Evolutionary conservation across 1,140 invertebrate species (phyloP).

Genomic region (Penaeus japonicus): DNA sequence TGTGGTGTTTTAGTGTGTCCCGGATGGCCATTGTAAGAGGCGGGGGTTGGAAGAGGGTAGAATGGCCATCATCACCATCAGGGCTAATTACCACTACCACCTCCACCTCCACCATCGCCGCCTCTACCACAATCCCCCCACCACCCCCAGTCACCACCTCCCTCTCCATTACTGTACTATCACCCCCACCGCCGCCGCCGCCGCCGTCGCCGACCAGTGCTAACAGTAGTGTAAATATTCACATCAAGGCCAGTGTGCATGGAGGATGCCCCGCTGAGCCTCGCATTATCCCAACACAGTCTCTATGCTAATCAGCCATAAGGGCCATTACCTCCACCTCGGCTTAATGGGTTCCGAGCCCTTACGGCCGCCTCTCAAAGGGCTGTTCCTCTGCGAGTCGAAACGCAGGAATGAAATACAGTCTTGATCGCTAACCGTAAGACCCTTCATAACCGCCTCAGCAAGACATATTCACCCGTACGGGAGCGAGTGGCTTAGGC

Average conservation of each 20-base stretch:
- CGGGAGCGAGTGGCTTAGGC: conserved; percentile 21
- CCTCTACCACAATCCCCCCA: not conserved
- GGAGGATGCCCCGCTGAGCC: not conserved
- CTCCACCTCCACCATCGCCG: not conserved
- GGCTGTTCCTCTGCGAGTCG: not conserved
- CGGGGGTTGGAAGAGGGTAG: no score
- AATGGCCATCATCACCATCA: no score
- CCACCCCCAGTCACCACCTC: not conserved
- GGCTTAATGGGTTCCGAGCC: not conserved
- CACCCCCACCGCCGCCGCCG: not conserved
- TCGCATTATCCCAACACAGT: conserved; percentile 20
- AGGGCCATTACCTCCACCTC: not conserved
- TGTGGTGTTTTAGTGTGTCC: no score
- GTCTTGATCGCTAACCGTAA: not conserved
- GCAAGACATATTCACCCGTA: conserved; percentile 25
- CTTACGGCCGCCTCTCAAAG: conserved; percentile 18
- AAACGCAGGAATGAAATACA: conserved; percentile 23
- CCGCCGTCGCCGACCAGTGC: conserved; percentile 14
- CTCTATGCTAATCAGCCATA: conserved; percentile 15
- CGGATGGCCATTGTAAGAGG: no score
- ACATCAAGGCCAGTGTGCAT: conserved; percentile 27
- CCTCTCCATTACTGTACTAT: not conserved
- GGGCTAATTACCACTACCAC: no score
- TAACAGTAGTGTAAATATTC: conserved; percentile 53
- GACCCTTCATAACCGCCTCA: conserved; percentile 25